Evolutionary conservation across 2,888 invertebrate species (phyloP), one percentile per base, ranked within the genome.

Genomic region (Dorcus parallelipipedus): DNA sequence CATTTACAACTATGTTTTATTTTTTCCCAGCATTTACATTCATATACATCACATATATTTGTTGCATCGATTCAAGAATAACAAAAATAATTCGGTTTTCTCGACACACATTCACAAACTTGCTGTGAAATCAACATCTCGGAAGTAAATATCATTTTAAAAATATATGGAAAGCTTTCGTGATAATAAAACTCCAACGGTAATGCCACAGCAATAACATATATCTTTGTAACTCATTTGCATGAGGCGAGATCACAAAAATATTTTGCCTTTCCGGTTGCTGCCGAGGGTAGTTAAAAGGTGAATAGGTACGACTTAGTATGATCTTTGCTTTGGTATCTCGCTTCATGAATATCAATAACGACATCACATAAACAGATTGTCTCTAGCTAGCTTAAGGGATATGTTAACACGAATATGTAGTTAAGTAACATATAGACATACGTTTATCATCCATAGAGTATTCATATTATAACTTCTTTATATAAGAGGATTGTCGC

Each of bases 1-100:
- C 26, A 7, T 33, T 33, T 33, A 33, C 26, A 33, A 33, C 26
- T 33, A 33, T 33, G 26, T 60, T 49, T 60, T 63, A 63, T 56
- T 61, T 59, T 65, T 65, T 67, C 65, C 64, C 65, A 65, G 58
- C 60, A 63, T 64, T 66, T 68, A 71, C 71, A 71, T 69, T 67
- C 65, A 70, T 67, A 70, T 73, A 77, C 76, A 76, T 72, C 73
- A 78, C 75, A 76, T 73, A 72, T 74, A 76, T 69, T 68, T 52
- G 43, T 56, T 64, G 59, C 38, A 55, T 52, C 52, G 53, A 43
- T 53, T 52, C 48, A 58, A 66, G 67, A 68, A 67, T 73, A 75
- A 75, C 73, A 75, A 74, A 76, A 75, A 74, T 74, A 75, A 74
- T 75, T 75, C 73, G 72, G 73, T 67, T 69, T 70, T 59, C 54